A percentile compares a stretch with the other conserved stretches of the same genome.
Conservation (phyloP, 2,888 invertebrate species). For the Dryomyza anilis region DNA sequence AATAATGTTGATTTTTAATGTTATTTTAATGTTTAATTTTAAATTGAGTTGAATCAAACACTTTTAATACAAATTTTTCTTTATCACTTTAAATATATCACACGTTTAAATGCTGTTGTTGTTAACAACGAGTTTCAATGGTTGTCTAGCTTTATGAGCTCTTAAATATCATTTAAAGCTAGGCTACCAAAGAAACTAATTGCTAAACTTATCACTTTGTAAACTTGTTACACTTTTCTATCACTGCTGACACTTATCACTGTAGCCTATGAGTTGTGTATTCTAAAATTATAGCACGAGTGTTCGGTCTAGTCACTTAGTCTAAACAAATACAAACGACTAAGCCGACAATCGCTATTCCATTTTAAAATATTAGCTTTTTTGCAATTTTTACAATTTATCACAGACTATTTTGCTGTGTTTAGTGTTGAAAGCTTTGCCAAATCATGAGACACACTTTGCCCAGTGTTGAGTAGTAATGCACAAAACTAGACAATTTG, state of each 20-base stretch:
- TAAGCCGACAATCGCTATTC: slow-evolving; percentile 60
- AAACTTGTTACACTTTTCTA: no score
- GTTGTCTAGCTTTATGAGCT: slow-evolving; percentile 57
- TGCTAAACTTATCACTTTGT: no score
- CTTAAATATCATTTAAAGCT: slow-evolving; percentile 55
- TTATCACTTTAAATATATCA: background rate
- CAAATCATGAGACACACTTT: slow-evolving; percentile 53
- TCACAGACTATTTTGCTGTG: background rate
- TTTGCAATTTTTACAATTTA: background rate
- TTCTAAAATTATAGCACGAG: slow-evolving; percentile 62
- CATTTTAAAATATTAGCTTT: slow-evolving; percentile 54
- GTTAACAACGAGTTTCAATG: slow-evolving; percentile 57
- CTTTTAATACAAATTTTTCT: background rate
- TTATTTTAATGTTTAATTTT: no score
- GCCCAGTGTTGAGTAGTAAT: slow-evolving; percentile 53
- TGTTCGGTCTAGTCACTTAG: slow-evolving; percentile 62
- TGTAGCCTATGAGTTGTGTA: slow-evolving; percentile 39
- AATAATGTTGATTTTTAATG: no score
- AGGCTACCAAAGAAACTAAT: slow-evolving; percentile 60
- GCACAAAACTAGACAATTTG: slow-evolving; percentile 51
- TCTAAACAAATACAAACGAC: slow-evolving; percentile 47
- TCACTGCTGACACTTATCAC: no score
- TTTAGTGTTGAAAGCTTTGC: slow-evolving; percentile 1
- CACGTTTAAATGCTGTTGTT: slow-evolving; percentile 20
- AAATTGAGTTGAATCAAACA: no score